phyloP scores from a whole-genome alignment of 2,888 invertebrate genomes.

The Nomada ferruginata region DNA sequence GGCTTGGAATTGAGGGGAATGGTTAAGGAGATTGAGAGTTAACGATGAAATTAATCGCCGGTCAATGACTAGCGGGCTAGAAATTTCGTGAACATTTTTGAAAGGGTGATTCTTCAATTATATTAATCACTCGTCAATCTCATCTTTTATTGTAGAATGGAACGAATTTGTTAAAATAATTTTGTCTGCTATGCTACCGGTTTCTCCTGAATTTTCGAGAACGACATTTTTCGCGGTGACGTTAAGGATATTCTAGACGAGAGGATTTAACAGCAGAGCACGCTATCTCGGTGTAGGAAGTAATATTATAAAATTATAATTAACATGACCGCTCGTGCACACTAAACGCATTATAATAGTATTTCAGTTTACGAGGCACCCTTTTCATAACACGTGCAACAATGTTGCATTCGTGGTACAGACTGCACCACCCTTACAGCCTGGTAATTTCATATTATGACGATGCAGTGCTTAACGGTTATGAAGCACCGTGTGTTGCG shows the following conservation, averaged over 20 bases:
- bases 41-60: too few relatives aligned
- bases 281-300: neutral
- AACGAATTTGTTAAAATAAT: too few relatives aligned
- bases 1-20: too few relatives aligned
- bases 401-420: slow-evolving; percentile 22
- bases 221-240: neutral
- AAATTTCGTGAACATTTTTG: too few relatives aligned
- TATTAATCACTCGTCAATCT: too few relatives aligned
- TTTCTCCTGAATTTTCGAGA: neutral
- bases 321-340: slow-evolving; percentile 18
- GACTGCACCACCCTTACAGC: slow-evolving; percentile 19
- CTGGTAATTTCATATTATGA: slow-evolving; percentile 42
- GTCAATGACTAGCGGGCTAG: too few relatives aligned
- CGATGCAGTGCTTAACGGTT: slow-evolving; percentile 34
- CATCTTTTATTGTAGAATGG: too few relatives aligned
- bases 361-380: slow-evolving; percentile 41
- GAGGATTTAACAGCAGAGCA: slow-evolving; percentile 7
- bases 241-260: slow-evolving; percentile 19
- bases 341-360: slow-evolving; percentile 40
- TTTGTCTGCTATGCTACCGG: neutral
- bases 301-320: slow-evolving; percentile 40
- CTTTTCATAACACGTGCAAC: slow-evolving; percentile 28
- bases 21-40: too few relatives aligned
- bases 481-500: slow-evolving; percentile 10
- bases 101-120: too few relatives aligned